Conservation (phyloP, 1,140 invertebrate species). For the Ceratoteleas bidentatus region DNA sequence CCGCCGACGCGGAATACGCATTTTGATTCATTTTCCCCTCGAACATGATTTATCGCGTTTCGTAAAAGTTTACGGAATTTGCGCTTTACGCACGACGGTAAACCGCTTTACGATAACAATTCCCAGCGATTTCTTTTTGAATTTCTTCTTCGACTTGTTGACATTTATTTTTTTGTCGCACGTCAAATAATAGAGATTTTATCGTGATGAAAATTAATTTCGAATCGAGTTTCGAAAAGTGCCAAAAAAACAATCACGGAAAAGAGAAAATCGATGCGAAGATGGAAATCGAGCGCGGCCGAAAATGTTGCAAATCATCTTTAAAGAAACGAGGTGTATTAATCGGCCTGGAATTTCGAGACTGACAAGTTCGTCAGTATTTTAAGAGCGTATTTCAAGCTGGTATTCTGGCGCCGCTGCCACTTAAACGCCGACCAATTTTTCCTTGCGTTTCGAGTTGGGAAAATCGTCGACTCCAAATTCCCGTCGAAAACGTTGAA, state of each 20-base stretch:
- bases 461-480: not conserved
- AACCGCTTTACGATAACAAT: too few relatives aligned
- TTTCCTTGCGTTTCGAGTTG: slow-evolving; percentile 9
- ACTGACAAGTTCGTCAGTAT: slow-evolving; percentile 51
- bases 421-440: slow-evolving; percentile 34
- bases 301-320: slow-evolving; percentile 27
- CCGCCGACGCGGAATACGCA: too few relatives aligned
- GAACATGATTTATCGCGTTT: too few relatives aligned
- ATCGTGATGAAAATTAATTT: not conserved
- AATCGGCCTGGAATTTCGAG: slow-evolving; percentile 39
- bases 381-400: slow-evolving; percentile 34
- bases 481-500: too few relatives aligned
- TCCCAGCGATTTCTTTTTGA: too few relatives aligned
- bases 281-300: not conserved
- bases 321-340: slow-evolving; percentile 28
- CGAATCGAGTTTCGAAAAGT: not conserved
- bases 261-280: not conserved
- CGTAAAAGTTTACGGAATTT: too few relatives aligned
- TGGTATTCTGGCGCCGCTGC: slow-evolving; percentile 38
- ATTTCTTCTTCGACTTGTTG: too few relatives aligned
- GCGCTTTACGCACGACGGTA: too few relatives aligned
- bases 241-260: too few relatives aligned
- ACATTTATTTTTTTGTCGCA: too few relatives aligned
- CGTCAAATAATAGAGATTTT: not conserved
- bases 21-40: too few relatives aligned